Evolutionary conservation across 2,797 vertebrate species (phyloP).

Genomic region (Dicrostonyx torquatus): DNA sequence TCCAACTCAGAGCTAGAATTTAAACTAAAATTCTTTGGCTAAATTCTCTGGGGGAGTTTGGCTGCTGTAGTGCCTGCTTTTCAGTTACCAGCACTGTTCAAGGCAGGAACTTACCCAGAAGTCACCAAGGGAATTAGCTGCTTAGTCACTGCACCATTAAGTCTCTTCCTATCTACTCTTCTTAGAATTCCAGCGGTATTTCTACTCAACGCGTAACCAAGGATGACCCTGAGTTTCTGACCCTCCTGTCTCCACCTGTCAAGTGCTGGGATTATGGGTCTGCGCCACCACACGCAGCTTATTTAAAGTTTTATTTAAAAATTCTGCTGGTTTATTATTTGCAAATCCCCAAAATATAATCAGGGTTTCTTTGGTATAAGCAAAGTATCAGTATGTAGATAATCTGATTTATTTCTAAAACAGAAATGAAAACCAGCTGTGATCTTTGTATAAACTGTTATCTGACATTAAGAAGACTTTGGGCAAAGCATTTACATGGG

Average conservation of each 20-base stretch:
- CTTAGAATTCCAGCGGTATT: neutral
- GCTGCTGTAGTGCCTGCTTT: neutral
- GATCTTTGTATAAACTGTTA: constrained; percentile 34
- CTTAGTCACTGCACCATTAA: neutral
- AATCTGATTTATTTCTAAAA: constrained; percentile 52
- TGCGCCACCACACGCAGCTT: neutral
- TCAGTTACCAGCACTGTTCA: neutral
- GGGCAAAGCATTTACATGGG: neutral
- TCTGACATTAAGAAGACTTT: constrained; percentile 10
- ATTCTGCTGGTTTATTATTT: constrained; percentile 23
- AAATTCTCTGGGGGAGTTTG: neutral
- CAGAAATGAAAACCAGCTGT: constrained; percentile 24
- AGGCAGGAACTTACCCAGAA: neutral
- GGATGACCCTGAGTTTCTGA: neutral
- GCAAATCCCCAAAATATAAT: neutral
- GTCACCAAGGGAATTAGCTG: neutral
- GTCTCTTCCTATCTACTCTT: neutral
- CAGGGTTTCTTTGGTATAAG: constrained; percentile 9
- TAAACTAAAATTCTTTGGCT: constrained; percentile 22
- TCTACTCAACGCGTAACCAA: neutral
- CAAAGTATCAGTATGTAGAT: constrained; percentile 18
- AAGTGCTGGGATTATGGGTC: no score
- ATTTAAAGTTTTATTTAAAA: constrained; percentile 21
- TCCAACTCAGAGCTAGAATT: neutral
- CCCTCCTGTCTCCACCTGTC: neutral